These are phyloP conservation scores for Monoplex corrugatus DNA, from an alignment of 2,888 invertebrate genomes.

Conservation along the genomic window DNA sequence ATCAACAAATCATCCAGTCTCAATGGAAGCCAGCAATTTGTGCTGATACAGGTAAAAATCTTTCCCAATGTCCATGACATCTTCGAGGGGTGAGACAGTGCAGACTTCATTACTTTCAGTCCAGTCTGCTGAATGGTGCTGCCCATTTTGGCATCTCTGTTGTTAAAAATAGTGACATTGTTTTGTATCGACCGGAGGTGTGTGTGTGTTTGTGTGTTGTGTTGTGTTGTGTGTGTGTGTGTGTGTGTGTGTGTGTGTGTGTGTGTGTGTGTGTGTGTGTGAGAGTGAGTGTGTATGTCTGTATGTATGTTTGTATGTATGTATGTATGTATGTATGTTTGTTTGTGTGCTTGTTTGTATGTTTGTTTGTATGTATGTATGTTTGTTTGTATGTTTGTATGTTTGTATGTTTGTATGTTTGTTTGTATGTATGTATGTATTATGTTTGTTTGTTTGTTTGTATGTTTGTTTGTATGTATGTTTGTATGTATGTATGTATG, in stretches of 20 bases:
- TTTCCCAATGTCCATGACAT: too few species aligned
- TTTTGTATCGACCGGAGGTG: too few species aligned
- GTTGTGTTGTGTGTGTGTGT: conserved; percentile 15
- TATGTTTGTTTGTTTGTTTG: conserved; percentile 2
- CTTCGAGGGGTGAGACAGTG: too few species aligned
- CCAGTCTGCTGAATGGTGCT: too few species aligned
- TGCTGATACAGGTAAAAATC: too few species aligned
- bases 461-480: not conserved
- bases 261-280: not conserved
- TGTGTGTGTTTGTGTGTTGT: not conserved
- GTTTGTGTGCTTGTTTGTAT: conserved; percentile 27
- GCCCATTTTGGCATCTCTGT: too few species aligned
- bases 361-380: conserved; percentile 24
- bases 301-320: not conserved
- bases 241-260: not conserved
- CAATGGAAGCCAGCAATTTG: too few species aligned
- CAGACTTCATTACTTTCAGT: too few species aligned
- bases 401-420: conserved; percentile 4
- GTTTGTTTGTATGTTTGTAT: not conserved
- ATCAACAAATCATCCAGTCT: too few species aligned
- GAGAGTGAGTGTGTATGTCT: conserved; percentile 3
- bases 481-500: not conserved
- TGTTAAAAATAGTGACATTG: too few species aligned
- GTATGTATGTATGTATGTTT: conserved; percentile 19
- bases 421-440: conserved; percentile 36